Percentiles rank a stretch among this genome's conserved stretches.
Conservation (phyloP, 2,113 vertebrate species). For the Phylloscopus trochiloides region DNA sequence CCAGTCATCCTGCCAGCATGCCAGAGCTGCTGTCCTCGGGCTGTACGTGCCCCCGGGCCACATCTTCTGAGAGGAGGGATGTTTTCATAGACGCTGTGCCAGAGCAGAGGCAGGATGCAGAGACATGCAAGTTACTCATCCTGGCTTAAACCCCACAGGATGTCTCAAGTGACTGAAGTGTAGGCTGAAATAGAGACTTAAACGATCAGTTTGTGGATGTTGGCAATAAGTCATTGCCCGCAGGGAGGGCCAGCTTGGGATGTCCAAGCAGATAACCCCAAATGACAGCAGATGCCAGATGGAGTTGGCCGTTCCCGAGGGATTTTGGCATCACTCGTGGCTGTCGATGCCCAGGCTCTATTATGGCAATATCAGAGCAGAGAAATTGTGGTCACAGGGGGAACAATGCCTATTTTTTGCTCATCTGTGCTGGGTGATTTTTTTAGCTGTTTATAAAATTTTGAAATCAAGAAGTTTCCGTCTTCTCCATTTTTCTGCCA, state of each 20-base stretch:
- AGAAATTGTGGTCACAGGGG: background rate
- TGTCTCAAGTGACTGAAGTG: conserved; percentile 11
- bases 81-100: background rate
- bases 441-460: background rate
- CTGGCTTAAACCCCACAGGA: conserved; percentile 6
- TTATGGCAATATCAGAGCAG: background rate
- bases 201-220: background rate
- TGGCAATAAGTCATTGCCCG: background rate
- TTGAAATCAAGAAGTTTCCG: background rate
- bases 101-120: conserved; percentile 34
- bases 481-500: background rate
- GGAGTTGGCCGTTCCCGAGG: rapidly evolving
- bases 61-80: background rate
- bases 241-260: background rate
- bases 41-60: background rate
- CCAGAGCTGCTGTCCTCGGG: background rate
- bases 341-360: background rate
- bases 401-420: background rate
- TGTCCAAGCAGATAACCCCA: background rate
- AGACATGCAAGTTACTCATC: conserved; percentile 6
- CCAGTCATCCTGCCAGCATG: background rate
- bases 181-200: background rate
- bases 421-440: background rate
- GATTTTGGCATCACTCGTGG: background rate
- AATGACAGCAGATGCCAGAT: background rate